Base-by-base conservation (phyloP, 2,797 vertebrate genomes). In the Enteromius unitaeniatus region DNA sequence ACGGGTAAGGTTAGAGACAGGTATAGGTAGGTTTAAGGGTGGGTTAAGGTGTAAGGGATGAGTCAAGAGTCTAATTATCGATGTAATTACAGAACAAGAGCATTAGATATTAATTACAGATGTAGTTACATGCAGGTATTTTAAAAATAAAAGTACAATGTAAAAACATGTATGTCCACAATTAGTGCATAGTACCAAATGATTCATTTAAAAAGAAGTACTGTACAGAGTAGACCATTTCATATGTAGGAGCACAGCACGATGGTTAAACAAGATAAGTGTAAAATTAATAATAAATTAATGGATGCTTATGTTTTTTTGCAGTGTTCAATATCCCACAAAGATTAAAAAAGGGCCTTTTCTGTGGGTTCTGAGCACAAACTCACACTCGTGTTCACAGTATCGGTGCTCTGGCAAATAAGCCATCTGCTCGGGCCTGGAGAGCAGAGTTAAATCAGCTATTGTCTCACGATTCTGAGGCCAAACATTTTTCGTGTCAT, bases 401-500 rank as follows among this genome's bases (percentile, higher is more conserved):
- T 70, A 58, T 80, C 74, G 62, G 73, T 26, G 84, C 64, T 70
- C 72, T 68, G 51, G 84, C 64, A 69, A 85, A 81, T 80, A 70
- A 76, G 55, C 84, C 78, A 85, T 85, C 84, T 85, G 78, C 67
- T 76, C 31, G 10, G 64, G 74, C 81, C 81, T 77, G 49, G 60
- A 42, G 78, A 78, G 84, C 70, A 85, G 53, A 49, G 73, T 83
- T 83, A 83, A 83, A 77, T 76, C 81, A 83, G 70, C 70, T 82
- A 74, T 75, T 65, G 70, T 70, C 31, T 34, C 58, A 28, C 75
- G 53, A 82, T 76, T 82, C 81, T 55, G 31, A 76, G 73, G 49
- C 73, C 62, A 83, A 76, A 83, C 58, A 75, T 75, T 64, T 5
- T 67, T 67, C 49, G 2, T 77, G 34, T 83, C 81, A 76, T 68